Base-by-base conservation (phyloP, 2,113 vertebrate species). In the Cercocebus atys region DNA sequence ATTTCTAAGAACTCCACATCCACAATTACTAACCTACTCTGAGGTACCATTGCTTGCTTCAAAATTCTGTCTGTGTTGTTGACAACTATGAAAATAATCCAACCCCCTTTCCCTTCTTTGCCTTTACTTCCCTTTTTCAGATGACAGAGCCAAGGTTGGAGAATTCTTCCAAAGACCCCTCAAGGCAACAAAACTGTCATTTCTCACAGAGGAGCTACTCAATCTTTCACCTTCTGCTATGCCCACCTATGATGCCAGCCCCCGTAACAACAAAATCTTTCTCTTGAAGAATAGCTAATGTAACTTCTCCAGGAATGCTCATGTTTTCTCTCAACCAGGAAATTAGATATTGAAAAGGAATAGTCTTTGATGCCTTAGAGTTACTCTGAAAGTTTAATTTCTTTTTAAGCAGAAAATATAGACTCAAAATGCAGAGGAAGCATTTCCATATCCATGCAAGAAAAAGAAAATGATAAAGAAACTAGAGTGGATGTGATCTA, bases 361-460 rank as follows among this genome's bases (percentile, higher is more conserved):
- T 8, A 6, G 17, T 38, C 50, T 89, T 88, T 92, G n/a, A 2
- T 61, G 61, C 16, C n/a, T 93, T 68, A 12, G 9, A 30, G 9
- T 43, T 86, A 40, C 40, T 40, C 25, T n/a, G 35, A 13, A 90
- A 27, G 23, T 30, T 80, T 35, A 47, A 75, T 57, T 93, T 93
- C 23, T 61, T 95, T 94, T 73, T 40, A 90, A 97, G 38, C 25
- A 72, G 57, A 88, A 92, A 90, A 47, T 17, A 55, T 20, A 25
- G 45, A 64, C 25, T 91, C 52, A 94, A 90, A 61, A 88, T 73
- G 17, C 12, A 91, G 8, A 88, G 10, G 5, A 76, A 75, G 6
- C 9, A 25, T 17, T 57, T 80, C 55, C 17, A 1, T 43, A 73
- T n/a, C 61, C 35, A 25, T 50, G 22, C 14, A 88, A 61, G 66